These are phyloP conservation scores for Tympanoctomys barrerae DNA, from an alignment of 2,797 vertebrate species.

Conservation along the genomic window DNA sequence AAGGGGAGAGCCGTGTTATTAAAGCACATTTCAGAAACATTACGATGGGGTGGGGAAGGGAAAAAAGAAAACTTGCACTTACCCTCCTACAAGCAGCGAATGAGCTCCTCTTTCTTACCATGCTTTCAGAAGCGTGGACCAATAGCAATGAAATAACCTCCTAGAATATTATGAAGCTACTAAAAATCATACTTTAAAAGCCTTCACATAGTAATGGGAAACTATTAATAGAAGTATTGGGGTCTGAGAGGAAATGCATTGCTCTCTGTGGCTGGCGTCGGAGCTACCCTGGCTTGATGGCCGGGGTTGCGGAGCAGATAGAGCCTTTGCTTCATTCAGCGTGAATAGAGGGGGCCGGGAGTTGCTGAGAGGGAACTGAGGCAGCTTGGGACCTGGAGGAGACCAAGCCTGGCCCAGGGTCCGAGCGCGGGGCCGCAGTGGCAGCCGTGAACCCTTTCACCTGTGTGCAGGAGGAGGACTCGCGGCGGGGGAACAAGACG, in stretches of 20 bases:
- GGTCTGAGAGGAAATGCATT: rapidly evolving
- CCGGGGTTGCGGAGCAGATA: background rate
- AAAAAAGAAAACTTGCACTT: background rate
- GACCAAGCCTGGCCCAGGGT: background rate
- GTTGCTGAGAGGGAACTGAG: background rate
- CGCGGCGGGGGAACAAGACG: constrained; percentile 92
- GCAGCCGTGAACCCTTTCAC: constrained; percentile 86
- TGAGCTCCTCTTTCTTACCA: constrained; percentile 5
- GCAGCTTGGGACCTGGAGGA: constrained; percentile 18
- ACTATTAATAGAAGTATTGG: background rate
- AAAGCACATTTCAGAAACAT: background rate
- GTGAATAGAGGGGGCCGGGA: background rate
- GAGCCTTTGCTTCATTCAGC: background rate
- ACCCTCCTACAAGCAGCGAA: background rate
- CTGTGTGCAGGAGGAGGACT: constrained; percentile 89
- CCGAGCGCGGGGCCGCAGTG: constrained; percentile 61
- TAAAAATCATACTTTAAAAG: background rate
- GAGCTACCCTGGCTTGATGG: rapidly evolving
- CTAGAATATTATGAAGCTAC: background rate
- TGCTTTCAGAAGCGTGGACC: background rate
- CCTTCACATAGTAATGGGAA: background rate
- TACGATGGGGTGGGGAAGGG: background rate
- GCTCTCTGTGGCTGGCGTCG: background rate
- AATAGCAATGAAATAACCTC: background rate
- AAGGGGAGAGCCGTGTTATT: background rate